Percentiles rank a stretch among this genome's conserved stretches.
These are phyloP conservation scores for Calameuta pallipes DNA, from an alignment of 2,888 invertebrate genomes.

Conservation along the genomic window DNA sequence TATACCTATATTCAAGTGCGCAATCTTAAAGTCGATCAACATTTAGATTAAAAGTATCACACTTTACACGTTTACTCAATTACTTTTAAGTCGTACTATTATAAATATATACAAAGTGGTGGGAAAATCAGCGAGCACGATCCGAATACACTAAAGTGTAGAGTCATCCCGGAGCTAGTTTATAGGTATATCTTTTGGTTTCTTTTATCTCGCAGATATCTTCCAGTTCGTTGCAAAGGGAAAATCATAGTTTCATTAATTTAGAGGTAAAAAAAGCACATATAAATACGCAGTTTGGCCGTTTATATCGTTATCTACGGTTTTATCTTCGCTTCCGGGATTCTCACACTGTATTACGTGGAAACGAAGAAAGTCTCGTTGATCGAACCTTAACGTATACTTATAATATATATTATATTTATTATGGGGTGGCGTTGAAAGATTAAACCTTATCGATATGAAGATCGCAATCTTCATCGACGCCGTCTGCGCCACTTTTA, in stretches of 20 bases:
- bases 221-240: slow-evolving; percentile 45
- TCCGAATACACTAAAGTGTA: background rate
- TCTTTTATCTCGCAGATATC: slow-evolving; percentile 23
- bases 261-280: background rate
- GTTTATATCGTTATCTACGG: background rate
- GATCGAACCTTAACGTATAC: background rate
- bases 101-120: slow-evolving; percentile 11
- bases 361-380: background rate
- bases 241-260: background rate
- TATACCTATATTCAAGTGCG: background rate
- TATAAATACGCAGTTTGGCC: background rate
- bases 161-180: background rate
- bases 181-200: slow-evolving; percentile 29
- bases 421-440: background rate
- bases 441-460: too few species aligned
- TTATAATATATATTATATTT: background rate
- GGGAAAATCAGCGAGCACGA: background rate
- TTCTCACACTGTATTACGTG: background rate
- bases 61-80: slow-evolving; percentile 53
- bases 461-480: too few species aligned
- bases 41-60: slow-evolving; percentile 60
- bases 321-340: background rate
- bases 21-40: slow-evolving; percentile 27
- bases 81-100: slow-evolving; percentile 11
- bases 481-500: background rate